Percentiles rank a stretch among this genome's conserved stretches.
phyloP scores from a whole-genome alignment of 2,888 invertebrate species.

The Salticus scenicus region DNA sequence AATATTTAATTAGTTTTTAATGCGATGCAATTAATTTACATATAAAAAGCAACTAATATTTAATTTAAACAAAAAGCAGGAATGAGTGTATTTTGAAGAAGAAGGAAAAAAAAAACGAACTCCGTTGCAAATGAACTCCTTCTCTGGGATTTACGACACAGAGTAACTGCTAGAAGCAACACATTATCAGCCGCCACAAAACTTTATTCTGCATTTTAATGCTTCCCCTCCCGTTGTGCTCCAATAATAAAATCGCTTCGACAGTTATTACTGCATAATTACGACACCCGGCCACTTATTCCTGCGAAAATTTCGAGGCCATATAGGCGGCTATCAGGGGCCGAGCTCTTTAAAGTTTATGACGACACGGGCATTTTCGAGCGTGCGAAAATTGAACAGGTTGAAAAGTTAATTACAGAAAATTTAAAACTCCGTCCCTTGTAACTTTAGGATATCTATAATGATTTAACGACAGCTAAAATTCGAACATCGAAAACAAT shows the following conservation, averaged over 20 bases:
- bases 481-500: slow-evolving; percentile 69
- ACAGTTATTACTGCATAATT: slow-evolving; percentile 47
- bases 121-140: too few relatives aligned
- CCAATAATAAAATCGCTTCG: slow-evolving; percentile 19
- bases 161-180: too few relatives aligned
- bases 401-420: slow-evolving; percentile 69
- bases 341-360: slow-evolving; percentile 57
- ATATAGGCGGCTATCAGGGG: not conserved
- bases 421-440: slow-evolving; percentile 59
- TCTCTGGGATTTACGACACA: too few relatives aligned
- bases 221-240: not conserved
- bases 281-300: slow-evolving; percentile 42
- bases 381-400: slow-evolving; percentile 68
- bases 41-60: too few relatives aligned
- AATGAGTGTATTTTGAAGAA: too few relatives aligned
- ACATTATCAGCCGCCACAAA: not conserved
- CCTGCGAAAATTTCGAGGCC: slow-evolving; percentile 21
- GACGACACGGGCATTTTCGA: slow-evolving; percentile 43
- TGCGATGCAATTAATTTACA: too few relatives aligned
- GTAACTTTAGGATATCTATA: slow-evolving; percentile 66
- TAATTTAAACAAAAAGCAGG: too few relatives aligned
- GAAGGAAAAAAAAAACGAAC: too few relatives aligned
- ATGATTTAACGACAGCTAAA: slow-evolving; percentile 67
- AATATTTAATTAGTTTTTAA: too few relatives aligned
- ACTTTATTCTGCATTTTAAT: not conserved